Evolutionary conservation across 35 echinoderm and acorn worm genomes (phyloP), one percentile per base, ranked within the genome.

Genomic region (Lytechinus pictus): DNA sequence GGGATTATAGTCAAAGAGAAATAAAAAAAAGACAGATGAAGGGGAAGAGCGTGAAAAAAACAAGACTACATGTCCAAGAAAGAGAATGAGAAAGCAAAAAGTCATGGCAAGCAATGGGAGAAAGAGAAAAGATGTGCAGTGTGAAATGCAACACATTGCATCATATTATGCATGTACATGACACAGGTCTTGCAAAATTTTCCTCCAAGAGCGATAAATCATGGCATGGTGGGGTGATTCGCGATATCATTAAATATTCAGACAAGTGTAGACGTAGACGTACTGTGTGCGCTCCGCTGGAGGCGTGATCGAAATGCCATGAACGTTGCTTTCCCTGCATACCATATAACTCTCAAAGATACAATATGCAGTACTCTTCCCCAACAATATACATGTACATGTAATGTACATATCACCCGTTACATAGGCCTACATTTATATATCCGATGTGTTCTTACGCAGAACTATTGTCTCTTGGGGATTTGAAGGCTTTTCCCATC

Each of bases 261-360:
- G 16, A 54, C 11, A 28, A 9, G 28, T 90, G 13, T 14, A 10
- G 27, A 27, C 28, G 29, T 90, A 90, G 88, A 90, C 1, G 88
- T 52, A 4, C 10, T 79, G n/a, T 90, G 14, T 90, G 88, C 88
- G 27, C 88, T 12, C 88, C 24, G 88, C 88, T 90, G 88, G 27
- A 90, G 27, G n/a, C 8, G 29, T 90, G 88, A 90, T 90, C 52
- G 29, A 90, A 90, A 90, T 90, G 88, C 88, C 88, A 90, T 27
- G 88, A 90, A 90, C 88, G 52, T 52, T 28, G 88, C 10, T 52
- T 90, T 90, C 88, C 52, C 33, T 12, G 88, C 88, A 90, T 52
- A 90, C 33, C 44, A 27, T 90, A 52, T 52, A 6, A 52, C 88
- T 16, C 52, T 54, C 88, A 54, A 5, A n/a, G 12, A 79, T 79